phyloP scores from a whole-genome alignment of 2,797 vertebrate species.

The Rhinogobio ventralis region DNA sequence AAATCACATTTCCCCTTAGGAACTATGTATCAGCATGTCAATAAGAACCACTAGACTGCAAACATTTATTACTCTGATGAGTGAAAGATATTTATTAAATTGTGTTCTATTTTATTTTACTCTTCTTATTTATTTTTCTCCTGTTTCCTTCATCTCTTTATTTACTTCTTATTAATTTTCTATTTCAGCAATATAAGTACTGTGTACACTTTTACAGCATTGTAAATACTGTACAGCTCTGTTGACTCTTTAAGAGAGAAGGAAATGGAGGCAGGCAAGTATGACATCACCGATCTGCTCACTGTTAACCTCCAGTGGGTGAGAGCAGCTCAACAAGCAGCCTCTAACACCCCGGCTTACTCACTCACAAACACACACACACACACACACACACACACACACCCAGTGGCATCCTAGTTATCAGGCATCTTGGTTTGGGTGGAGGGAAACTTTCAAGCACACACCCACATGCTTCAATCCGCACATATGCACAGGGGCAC shows the following conservation, averaged over 20 bases:
- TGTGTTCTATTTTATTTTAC: neutral
- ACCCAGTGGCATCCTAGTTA: constrained; percentile 20
- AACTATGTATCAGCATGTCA: constrained; percentile 13
- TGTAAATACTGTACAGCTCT: neutral
- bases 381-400: neutral
- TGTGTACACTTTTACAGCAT: neutral
- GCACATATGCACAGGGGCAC: constrained; percentile 1
- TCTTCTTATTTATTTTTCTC: neutral
- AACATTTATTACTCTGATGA: neutral
- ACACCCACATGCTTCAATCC: neutral
- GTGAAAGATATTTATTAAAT: neutral
- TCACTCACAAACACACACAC: neutral
- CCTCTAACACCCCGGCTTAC: constrained; percentile 4
- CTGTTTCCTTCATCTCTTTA: neutral
- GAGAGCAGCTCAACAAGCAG: constrained; percentile 28
- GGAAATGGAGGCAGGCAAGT: constrained; percentile 16
- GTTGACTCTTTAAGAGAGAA: neutral
- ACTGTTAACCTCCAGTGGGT: constrained; percentile 40
- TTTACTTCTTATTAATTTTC: neutral
- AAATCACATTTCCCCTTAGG: constrained; percentile 23
- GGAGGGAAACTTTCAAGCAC: constrained; percentile 18
- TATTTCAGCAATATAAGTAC: neutral
- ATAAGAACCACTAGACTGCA: neutral
- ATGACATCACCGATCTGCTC: constrained; percentile 34
- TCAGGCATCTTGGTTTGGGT: constrained; percentile 22